Conservation (phyloP, 2,797 vertebrate genomes). For the Martes flavigula region DNA sequence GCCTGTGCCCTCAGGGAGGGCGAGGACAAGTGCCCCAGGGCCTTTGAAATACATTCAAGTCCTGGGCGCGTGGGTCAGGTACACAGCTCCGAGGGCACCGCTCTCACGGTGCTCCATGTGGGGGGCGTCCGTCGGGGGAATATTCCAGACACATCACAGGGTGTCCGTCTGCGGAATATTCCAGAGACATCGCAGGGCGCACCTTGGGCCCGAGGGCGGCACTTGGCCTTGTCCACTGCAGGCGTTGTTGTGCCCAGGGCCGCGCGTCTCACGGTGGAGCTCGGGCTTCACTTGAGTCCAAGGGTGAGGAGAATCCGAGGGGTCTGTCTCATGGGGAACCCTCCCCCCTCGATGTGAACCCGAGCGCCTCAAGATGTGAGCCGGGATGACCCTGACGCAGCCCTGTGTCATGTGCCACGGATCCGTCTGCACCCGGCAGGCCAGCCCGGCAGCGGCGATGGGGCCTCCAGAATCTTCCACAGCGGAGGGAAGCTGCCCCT, state of each 20-base stretch:
- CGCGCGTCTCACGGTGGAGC: accelerated
- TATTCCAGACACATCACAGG: background rate
- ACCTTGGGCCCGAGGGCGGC: background rate
- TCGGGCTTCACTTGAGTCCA: background rate
- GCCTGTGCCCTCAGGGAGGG: background rate
- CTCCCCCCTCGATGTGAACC: background rate
- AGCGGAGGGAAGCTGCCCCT: background rate
- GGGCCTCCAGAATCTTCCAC: background rate
- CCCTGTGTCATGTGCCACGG: background rate
- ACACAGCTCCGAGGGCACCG: background rate
- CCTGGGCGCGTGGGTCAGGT: background rate
- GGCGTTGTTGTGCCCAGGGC: background rate
- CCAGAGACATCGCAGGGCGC: background rate
- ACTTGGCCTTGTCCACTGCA: background rate
- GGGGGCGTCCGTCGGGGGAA: background rate
- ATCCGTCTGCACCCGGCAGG: too few species aligned
- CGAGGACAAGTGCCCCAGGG: background rate
- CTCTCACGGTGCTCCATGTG: background rate
- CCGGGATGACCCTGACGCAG: background rate
- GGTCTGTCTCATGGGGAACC: background rate
- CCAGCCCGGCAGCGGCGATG: background rate
- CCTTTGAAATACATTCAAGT: background rate
- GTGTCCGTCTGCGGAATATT: background rate
- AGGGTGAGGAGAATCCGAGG: background rate
- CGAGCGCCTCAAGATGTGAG: background rate